A percentile compares a stretch with the other conserved stretches of the same genome.
Evolutionary conservation across 2,113 vertebrate genomes (phyloP).

Genomic region (Zosterops borbonicus): DNA sequence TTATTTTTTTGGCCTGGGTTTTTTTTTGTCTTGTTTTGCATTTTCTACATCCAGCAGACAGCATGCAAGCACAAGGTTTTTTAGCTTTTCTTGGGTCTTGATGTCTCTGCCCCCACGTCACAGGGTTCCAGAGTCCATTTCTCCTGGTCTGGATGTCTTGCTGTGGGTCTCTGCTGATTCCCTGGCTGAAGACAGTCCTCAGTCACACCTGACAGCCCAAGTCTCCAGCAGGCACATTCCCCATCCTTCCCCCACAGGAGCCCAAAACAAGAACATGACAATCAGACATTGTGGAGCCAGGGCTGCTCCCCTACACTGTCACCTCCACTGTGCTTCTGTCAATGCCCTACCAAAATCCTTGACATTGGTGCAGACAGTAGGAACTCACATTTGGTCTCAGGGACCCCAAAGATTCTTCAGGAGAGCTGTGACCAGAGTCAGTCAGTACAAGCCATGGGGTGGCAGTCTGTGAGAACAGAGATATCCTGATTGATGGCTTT

Average conservation of each 20-base stretch:
- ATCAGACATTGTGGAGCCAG: background rate
- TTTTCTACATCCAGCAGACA: background rate
- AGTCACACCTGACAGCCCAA: background rate
- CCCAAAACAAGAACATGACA: background rate
- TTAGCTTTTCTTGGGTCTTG: background rate
- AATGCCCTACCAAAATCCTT: background rate
- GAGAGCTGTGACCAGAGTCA: background rate
- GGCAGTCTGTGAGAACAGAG: background rate
- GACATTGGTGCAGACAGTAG: accelerated
- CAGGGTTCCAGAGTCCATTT: background rate
- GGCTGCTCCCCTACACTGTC: background rate
- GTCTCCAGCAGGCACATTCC: background rate
- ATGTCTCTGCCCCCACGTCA: accelerated
- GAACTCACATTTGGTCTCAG: background rate
- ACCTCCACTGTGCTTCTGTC: background rate
- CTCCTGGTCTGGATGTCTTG: background rate
- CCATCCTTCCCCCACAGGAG: background rate
- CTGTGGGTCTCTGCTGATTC: background rate
- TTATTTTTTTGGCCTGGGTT: background rate
- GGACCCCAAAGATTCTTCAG: background rate
- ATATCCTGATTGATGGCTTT: background rate
- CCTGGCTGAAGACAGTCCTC: accelerated
- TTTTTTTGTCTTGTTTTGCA: background rate
- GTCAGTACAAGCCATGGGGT: background rate
- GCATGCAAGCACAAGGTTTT: background rate